Evolutionary conservation across 2,797 vertebrate species (phyloP), one percentile per base, ranked within the genome.

Genomic region (Harpagifer antarcticus): DNA sequence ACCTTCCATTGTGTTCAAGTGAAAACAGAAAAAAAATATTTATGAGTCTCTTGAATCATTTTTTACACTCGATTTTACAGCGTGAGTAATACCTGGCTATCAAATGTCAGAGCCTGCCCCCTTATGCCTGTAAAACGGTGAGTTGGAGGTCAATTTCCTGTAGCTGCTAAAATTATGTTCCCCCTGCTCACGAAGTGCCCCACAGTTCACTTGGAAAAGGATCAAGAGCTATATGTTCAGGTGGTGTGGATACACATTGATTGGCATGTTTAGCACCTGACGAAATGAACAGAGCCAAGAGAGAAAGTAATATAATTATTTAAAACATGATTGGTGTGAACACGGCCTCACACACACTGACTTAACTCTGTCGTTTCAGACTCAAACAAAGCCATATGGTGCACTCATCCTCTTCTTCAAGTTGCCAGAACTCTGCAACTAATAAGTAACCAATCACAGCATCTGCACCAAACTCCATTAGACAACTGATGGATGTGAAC

Each of bases 121-220:
- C 43, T 70, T 54, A 47, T 5, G 74, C 19, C 68, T 71, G 45
- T 80, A 78, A 82, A 89, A 82, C 0, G 4, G 17, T 70, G 72
- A n/a, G 17, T 86, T 88, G 81, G 65, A 77, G 65, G 17, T 70
- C 23, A 84, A 77, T 88, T 87, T 88, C 83, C 85, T 91, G 85
- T 72, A 68, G 78, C 49, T 62, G 66, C 54, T 72, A 31, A 73
- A 65, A 82, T 86, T 82, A 86, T 71, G 60, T 63, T 79, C 77
- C 84, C 76, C 75, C 61, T 74, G 65, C 33, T 56, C 48, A 2
- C 77, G 48, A 82, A 77, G 19, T 47, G 15, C 63, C 33, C 72
- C 11, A 33, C 53, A 72, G 70, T 50, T 78, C 76, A 67, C 66
- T 63, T 86, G 84, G 77, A 85, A 60, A 40, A 27, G 50, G 19